Evolutionary conservation across 2,797 vertebrate genomes (phyloP).

Genomic region (Molossus molossus): DNA sequence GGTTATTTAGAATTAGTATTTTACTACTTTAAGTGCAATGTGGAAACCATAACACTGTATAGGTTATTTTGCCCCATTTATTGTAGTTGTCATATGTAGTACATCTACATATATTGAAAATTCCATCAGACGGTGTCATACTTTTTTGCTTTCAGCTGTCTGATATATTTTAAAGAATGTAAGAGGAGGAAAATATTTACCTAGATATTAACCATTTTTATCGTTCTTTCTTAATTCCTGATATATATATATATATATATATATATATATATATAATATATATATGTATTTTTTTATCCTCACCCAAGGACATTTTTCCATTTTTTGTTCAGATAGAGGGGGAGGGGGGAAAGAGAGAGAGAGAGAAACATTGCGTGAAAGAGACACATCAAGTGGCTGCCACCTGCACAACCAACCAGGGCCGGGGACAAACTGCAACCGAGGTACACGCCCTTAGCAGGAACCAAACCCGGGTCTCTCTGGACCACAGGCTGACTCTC

Average conservation of each 20-base stretch:
- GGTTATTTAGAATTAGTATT: neutral
- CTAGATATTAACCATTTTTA: constrained; percentile 24
- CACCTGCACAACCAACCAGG: too few species aligned
- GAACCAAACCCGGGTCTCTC: too few species aligned
- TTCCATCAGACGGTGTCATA: neutral
- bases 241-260: neutral
- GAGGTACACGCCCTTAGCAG: too few species aligned
- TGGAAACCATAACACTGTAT: neutral
- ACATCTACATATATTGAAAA: neutral
- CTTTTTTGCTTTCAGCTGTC: constrained; percentile 13
- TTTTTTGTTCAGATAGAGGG: too few species aligned
- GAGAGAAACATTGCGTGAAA: too few species aligned
- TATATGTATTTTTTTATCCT: too few species aligned
- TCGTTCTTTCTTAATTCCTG: neutral
- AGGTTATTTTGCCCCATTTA: neutral
- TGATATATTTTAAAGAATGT: constrained; percentile 12
- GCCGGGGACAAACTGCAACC: too few species aligned
- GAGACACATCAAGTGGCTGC: too few species aligned
- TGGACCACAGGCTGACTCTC: too few species aligned
- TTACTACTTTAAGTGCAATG: neutral
- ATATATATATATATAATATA: too few species aligned
- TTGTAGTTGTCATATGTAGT: neutral
- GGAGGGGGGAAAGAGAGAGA: too few species aligned
- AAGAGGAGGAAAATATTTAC: constrained; percentile 12
- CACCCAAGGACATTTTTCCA: too few species aligned